Evolutionary conservation across 2,113 vertebrate species (phyloP).

Genomic region (Pterocles gutturalis): DNA sequence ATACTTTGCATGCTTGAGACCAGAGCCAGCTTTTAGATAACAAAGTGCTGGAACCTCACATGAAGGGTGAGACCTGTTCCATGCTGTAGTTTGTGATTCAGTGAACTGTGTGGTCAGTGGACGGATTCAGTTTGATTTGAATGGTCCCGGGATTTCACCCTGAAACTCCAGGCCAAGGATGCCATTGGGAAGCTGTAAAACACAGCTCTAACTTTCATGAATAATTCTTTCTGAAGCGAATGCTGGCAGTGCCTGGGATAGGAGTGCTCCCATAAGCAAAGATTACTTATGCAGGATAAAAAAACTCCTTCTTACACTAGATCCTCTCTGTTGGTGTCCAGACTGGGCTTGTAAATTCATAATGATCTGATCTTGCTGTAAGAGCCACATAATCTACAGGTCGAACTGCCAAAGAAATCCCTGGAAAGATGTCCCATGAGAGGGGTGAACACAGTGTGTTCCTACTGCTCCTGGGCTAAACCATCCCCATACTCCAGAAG

Average conservation of each 20-base stretch:
- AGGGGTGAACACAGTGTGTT: not conserved
- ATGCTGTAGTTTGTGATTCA: not conserved
- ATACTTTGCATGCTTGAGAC: not conserved
- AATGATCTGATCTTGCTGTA: not conserved
- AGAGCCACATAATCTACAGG: not conserved
- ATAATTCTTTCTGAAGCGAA: conserved; percentile 18
- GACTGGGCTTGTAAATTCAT: not conserved
- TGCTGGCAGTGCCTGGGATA: not conserved
- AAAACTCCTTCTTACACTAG: not conserved
- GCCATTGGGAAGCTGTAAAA: not conserved
- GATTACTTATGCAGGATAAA: not conserved
- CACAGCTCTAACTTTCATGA: not conserved
- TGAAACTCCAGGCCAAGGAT: not conserved
- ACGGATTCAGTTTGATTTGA: conserved; percentile 1
- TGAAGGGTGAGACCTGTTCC: not conserved
- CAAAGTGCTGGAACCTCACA: not conserved
- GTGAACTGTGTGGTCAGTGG: not conserved
- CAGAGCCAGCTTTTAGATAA: not conserved
- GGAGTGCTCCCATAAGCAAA: not conserved
- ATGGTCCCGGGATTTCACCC: not conserved
- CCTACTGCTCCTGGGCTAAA: not conserved
- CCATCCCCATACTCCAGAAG: not conserved
- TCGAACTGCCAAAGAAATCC: not conserved
- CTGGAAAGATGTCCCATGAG: not conserved
- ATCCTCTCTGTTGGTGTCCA: not conserved